Base-by-base conservation (phyloP, 2,797 vertebrate species). In the Hirundo rustica region DNA sequence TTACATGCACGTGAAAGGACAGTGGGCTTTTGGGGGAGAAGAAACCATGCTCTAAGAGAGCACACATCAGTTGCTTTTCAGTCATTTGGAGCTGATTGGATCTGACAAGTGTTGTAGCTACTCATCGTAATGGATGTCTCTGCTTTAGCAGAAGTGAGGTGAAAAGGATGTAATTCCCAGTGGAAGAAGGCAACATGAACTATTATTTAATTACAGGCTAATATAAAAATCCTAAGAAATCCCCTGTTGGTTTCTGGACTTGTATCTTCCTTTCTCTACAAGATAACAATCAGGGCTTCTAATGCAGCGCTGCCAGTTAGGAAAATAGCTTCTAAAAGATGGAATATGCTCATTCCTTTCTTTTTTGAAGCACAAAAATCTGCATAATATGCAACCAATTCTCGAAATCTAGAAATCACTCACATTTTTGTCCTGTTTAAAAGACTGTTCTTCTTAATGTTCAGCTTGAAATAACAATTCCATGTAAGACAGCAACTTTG, bases 161-260 rank as follows among this genome's bases (percentile, higher is more conserved):
- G 98, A 98, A 99, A 98, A 98, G 97, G 96, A 98, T 97, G 97
- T 89, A 97, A 98, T 98, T 98, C 97, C 97, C 98, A 96, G 93
- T 98, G 97, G 98, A 98, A 98, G 97, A 98, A 98, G 98, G 98
- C 98, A 98, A 98, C 97, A 96, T 95, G 97, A 98, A 98, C 98
- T 98, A 98, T 99, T 99, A 99, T 99, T 99, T 99, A 99, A 99
- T 99, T 99, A 99, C 97, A 96, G 97, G 97, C 97, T 98, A 98
- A 98, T 98, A 98, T 98, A 97, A 97, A 97, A 97, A 96, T 97
- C 96, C 93, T 92, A 90, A 75, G 94, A 92, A 96, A 97, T 96
- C 85, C 95, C 93, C 84, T 91, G 95, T 90, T 98, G 96, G 95
- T 97, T 97, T 98, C 96, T 89, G 96, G 93, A 88, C 85, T 93